These are phyloP conservation scores for Melipona beecheii DNA, from an alignment of 2,888 invertebrate species.

Conservation along the genomic window DNA sequence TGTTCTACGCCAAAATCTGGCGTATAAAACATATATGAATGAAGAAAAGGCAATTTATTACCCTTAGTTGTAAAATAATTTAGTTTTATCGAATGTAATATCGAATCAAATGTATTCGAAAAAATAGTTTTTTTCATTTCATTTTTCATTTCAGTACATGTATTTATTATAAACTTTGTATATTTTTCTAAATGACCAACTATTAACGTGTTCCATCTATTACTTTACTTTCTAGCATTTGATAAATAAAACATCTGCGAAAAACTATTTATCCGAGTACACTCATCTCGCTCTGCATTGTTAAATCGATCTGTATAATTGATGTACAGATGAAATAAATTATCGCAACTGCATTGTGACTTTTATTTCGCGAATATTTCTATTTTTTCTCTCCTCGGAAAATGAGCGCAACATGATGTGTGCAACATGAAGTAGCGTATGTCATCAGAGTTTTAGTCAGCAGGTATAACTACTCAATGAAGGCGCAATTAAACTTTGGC, in stretches of 20 bases:
- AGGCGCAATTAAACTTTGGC: conserved; percentile 79
- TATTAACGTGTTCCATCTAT: not conserved
- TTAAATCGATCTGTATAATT: conserved; percentile 47
- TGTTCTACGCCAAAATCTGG: not conserved
- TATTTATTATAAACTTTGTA: not conserved
- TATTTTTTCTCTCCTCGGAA: too few species aligned
- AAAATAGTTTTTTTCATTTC: not conserved
- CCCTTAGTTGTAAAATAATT: conserved; percentile 1
- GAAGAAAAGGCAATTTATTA: conserved; percentile 2
- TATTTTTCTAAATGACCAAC: not conserved
- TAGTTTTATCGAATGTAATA: not conserved
- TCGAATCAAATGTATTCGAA: conserved; percentile 25
- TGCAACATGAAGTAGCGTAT: conserved; percentile 30
- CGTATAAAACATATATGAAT: conserved; percentile 2
- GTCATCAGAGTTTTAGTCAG: conserved; percentile 68
- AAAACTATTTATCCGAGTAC: conserved; percentile 20
- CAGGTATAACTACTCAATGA: conserved; percentile 74
- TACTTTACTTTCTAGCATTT: not conserved
- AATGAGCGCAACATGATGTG: conserved; percentile 26
- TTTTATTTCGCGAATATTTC: not conserved
- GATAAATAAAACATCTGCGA: not conserved
- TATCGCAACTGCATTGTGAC: conserved; percentile 26
- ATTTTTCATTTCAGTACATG: not conserved
- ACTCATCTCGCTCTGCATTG: conserved; percentile 7
- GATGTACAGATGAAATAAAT: conserved; percentile 63